phyloP scores from a whole-genome alignment of 1,140 invertebrate species.

The Danaus plexippus region DNA sequence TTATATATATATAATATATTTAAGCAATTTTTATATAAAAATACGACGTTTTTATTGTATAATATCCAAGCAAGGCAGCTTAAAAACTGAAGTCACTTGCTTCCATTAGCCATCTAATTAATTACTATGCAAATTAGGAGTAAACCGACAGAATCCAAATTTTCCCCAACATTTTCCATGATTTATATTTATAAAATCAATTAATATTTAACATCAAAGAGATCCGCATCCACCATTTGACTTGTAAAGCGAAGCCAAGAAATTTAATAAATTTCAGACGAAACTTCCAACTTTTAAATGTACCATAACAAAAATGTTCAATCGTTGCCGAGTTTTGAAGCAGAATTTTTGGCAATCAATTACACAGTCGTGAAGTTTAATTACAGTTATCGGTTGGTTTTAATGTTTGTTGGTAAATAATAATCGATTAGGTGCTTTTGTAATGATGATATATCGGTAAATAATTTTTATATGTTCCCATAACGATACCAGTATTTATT shows the following conservation, averaged over 20 bases:
- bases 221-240: constrained; percentile 41
- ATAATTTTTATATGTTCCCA: too few relatives aligned
- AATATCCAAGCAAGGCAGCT: constrained; percentile 12
- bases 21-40: too few relatives aligned
- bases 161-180: constrained; percentile 29
- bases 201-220: constrained; percentile 54
- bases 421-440: too few relatives aligned
- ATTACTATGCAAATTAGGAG: constrained; percentile 35
- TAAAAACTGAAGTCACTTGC: constrained; percentile 7
- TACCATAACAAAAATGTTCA: constrained; percentile 22
- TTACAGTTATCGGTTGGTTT: constrained; percentile 10
- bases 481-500: too few relatives aligned
- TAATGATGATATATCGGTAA: too few relatives aligned
- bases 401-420: too few relatives aligned
- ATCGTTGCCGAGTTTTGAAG: constrained; percentile 11
- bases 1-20: too few relatives aligned
- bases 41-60: constrained; percentile 15
- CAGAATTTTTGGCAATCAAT: constrained; percentile 23
- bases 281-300: constrained; percentile 25
- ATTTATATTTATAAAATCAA: constrained; percentile 51
- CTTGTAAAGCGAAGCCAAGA: constrained; percentile 31
- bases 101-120: constrained; percentile 26
- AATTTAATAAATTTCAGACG: constrained; percentile 27
- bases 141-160: constrained; percentile 23
- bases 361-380: constrained; percentile 19